A percentile compares a stretch with the other conserved stretches of the same genome.
phyloP scores from a whole-genome alignment of 2,888 invertebrate genomes.

The Glyphotaelius pellucidus region DNA sequence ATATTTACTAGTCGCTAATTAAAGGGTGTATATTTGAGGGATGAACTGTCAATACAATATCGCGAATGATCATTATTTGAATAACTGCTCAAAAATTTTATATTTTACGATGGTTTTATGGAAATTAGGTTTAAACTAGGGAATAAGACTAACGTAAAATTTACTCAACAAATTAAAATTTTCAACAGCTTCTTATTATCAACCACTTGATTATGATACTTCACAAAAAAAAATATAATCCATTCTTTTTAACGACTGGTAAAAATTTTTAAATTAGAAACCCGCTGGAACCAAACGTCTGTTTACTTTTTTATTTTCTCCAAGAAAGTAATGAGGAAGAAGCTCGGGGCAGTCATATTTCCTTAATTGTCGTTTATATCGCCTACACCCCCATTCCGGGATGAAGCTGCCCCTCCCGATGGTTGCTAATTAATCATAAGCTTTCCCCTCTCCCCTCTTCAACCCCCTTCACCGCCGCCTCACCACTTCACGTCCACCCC shows the following conservation, averaged over 20 bases:
- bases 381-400: conserved; percentile 8
- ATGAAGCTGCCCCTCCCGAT: conserved; percentile 44
- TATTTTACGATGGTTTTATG: too few relatives aligned
- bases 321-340: conserved; percentile 30
- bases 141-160: too few relatives aligned
- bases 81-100: too few relatives aligned
- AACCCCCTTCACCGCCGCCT: not conserved
- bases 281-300: not conserved
- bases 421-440: conserved; percentile 63
- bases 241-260: not conserved
- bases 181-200: too few relatives aligned
- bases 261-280: not conserved
- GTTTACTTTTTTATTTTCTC: not conserved
- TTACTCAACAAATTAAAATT: too few relatives aligned
- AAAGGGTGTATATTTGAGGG: too few relatives aligned
- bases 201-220: not conserved
- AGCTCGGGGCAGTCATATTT: conserved; percentile 40
- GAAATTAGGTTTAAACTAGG: too few relatives aligned
- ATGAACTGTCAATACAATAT: too few relatives aligned
- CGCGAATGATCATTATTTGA: too few relatives aligned
- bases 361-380: conserved; percentile 50
- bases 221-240: not conserved
- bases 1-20: too few relatives aligned
- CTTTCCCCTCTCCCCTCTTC: not conserved
- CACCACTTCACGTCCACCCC: not conserved